A percentile compares a stretch with the other conserved stretches of the same genome.
These are phyloP conservation scores for Clarias macrocephalus DNA, from an alignment of 2,113 vertebrate genomes.

Conservation along the genomic window DNA sequence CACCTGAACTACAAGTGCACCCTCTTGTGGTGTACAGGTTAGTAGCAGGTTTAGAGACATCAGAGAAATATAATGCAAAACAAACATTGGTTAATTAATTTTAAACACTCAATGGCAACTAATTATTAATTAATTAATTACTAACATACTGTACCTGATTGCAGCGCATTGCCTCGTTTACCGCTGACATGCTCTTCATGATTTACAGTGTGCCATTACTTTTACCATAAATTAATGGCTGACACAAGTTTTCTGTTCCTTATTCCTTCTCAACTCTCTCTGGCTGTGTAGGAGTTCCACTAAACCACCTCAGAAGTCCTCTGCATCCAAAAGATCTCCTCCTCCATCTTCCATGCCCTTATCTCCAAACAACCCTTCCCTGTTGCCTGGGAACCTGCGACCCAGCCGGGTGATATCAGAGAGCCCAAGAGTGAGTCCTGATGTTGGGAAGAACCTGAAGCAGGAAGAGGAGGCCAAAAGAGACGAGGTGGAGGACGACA, in stretches of 20 bases:
- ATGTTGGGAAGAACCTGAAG: conserved; percentile 59
- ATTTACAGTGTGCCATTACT: background rate
- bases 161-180: background rate
- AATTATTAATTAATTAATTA: too few species aligned
- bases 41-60: too few species aligned
- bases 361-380: conserved; percentile 66
- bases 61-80: too few species aligned
- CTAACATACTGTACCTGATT: too few species aligned
- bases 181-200: background rate
- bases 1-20: too few species aligned
- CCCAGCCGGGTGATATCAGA: conserved; percentile 75
- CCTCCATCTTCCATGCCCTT: conserved; percentile 58
- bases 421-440: conserved; percentile 72
- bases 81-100: too few species aligned
- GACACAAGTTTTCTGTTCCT: background rate
- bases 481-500: conserved; percentile 2
- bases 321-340: conserved; percentile 76
- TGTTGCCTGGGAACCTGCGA: conserved; percentile 85
- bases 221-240: background rate
- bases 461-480: background rate
- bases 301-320: conserved; percentile 76
- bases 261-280: background rate
- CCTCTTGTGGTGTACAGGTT: too few species aligned
- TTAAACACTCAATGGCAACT: too few species aligned
- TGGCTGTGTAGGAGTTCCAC: conserved; percentile 54